Evolutionary conservation across 2,113 vertebrate genomes (phyloP), one percentile per base, ranked within the genome.

Genomic region (Hiodon tergisus): DNA sequence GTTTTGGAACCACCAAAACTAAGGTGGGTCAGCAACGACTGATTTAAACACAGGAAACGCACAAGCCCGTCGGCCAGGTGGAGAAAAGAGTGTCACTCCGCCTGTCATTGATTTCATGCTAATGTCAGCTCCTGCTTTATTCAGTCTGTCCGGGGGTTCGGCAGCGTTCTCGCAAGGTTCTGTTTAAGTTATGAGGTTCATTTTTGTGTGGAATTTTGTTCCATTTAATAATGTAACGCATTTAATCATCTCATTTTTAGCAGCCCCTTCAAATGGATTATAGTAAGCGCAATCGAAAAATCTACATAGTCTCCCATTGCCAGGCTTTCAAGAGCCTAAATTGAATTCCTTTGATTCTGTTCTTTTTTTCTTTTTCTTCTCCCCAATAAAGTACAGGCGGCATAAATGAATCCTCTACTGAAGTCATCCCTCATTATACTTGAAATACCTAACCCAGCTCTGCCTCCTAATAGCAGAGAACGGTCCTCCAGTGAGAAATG

Each of bases 271-370:
- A 83, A 83, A 84, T 84, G 73, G 55, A 84, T 76, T 62, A 79
- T 54, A 83, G 16, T 81, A 77, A 81, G 81, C 75, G 77, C 73
- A 14, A 10, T 82, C 81, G 77, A 66, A 70, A 78, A 83, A 85
- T 80, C 76, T 79, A 83, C 67, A 80, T 75, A 55, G 67, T 74
- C 82, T 13, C 72, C 79, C 50, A 77, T 84, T 79, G 78, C 61
- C 78, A 77, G 31, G 13, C 80, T 79, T 86, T 87, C 78, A 85
- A 83, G 85, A 81, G 74, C 76, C 82, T 83, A 80, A 84, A 88
- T 82, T 82, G 72, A 85, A 86, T 84, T 80, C 76, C 81, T 87
- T 88, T 88, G 81, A 85, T 85, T 77, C 50, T 16, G 71, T 78
- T 60, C 58, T 51, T 51, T 17, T 51, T 5, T 51, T 17, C 31